Percentiles rank a stretch among this genome's conserved stretches.
Conservation (phyloP, 2,113 vertebrate species). For the Pangasianodon hypophthalmus region DNA sequence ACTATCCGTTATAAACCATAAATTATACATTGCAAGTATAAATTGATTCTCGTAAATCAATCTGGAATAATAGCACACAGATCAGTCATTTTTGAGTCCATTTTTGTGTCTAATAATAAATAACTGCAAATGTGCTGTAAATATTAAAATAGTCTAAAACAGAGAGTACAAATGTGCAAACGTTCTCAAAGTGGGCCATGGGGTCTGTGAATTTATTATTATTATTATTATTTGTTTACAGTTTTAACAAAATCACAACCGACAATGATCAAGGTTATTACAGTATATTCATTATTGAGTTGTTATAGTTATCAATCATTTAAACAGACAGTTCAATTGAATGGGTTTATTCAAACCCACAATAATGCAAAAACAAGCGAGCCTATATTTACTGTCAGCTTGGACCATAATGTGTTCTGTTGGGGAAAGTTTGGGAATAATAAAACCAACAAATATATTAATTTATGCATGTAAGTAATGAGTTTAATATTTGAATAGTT, state of each 20-base stretch:
- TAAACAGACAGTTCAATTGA: not conserved
- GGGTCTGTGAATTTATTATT: not conserved
- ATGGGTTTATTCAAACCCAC: not conserved
- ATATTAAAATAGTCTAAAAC: not conserved
- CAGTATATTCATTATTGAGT: not conserved
- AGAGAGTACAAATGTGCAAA: not conserved
- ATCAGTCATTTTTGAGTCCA: not conserved
- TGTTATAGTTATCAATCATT: not conserved
- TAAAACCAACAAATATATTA: not conserved
- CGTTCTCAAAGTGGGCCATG: not conserved
- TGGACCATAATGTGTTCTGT: not conserved
- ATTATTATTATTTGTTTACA: not conserved
- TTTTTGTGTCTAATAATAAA: not conserved
- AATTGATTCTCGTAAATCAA: not conserved
- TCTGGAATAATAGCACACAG: not conserved
- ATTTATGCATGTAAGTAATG: not conserved
- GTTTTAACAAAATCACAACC: not conserved
- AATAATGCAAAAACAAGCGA: not conserved
- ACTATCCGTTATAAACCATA: not conserved
- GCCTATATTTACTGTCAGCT: not conserved
- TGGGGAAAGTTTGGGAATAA: not conserved
- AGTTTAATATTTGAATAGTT: not conserved
- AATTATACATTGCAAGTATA: not conserved
- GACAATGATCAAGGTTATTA: not conserved
- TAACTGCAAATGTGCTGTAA: not conserved